phyloP scores from a whole-genome alignment of 2,113 vertebrate species.

The Atractosteus spatula region DNA sequence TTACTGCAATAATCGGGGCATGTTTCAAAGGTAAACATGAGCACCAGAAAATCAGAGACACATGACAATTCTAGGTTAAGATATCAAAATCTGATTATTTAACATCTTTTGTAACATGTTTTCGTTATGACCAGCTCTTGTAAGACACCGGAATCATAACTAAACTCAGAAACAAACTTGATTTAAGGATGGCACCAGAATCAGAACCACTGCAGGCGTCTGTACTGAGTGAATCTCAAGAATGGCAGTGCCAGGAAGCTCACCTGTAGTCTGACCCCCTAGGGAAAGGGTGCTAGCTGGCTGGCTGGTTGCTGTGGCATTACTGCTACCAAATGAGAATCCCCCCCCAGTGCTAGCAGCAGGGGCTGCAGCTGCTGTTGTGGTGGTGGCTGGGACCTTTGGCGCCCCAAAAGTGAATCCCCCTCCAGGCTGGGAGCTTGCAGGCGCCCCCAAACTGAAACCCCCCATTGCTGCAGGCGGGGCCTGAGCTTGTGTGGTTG shows the following conservation, averaged over 20 bases:
- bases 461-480: slow-evolving; percentile 6
- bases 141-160: too few relatives aligned
- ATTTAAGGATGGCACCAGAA: too few relatives aligned
- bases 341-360: slow-evolving; percentile 46
- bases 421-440: slow-evolving; percentile 1
- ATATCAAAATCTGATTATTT: too few relatives aligned
- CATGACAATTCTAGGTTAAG: too few relatives aligned
- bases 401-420: slow-evolving; percentile 63
- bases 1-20: too few relatives aligned
- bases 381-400: slow-evolving; percentile 56
- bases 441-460: slow-evolving; percentile 20
- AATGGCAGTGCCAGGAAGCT: neutral
- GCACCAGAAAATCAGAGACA: too few relatives aligned
- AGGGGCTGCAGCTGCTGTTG: slow-evolving; percentile 34
- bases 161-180: too few relatives aligned
- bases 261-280: slow-evolving; percentile 42
- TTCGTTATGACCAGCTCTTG: too few relatives aligned
- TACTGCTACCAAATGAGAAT: slow-evolving; percentile 47
- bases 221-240: too few relatives aligned
- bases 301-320: slow-evolving; percentile 43
- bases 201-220: too few relatives aligned
- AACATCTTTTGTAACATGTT: too few relatives aligned
- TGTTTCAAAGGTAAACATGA: too few relatives aligned
- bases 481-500: neutral
- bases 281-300: slow-evolving; percentile 49